Evolutionary conservation across 1,140 invertebrate species (phyloP).

Genomic region (Drosophila equinoxialis): DNA sequence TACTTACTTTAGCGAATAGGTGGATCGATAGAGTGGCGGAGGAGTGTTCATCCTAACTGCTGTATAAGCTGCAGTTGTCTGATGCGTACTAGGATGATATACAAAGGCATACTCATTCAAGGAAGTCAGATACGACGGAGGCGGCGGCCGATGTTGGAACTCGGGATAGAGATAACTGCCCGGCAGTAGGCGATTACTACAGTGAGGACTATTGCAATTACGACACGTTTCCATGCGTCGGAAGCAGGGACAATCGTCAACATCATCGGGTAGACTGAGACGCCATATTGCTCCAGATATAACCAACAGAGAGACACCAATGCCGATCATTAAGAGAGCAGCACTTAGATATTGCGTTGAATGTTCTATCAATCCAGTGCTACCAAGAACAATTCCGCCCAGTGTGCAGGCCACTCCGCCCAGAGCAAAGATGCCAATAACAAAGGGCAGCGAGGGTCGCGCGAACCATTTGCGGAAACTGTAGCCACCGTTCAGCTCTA

Average conservation of each 20-base stretch:
- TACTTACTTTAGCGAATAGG: slow-evolving; percentile 73
- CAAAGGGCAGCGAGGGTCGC: slow-evolving; percentile 75
- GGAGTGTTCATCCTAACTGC: slow-evolving; percentile 66
- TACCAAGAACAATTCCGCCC: slow-evolving; percentile 78
- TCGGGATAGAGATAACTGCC: slow-evolving; percentile 73
- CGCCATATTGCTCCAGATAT: slow-evolving; percentile 79
- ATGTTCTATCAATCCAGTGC: slow-evolving; percentile 76
- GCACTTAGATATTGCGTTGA: slow-evolving; percentile 80
- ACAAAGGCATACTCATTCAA: slow-evolving; percentile 73
- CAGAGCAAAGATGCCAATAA: slow-evolving; percentile 79
- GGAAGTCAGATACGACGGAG: slow-evolving; percentile 76
- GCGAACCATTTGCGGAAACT: slow-evolving; percentile 74
- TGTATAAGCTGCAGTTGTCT: slow-evolving; percentile 41
- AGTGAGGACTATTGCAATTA: slow-evolving; percentile 76
- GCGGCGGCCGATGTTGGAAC: slow-evolving; percentile 78
- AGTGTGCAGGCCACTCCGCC: slow-evolving; percentile 77
- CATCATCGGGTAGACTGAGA: slow-evolving; percentile 70
- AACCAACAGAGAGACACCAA: slow-evolving; percentile 74
- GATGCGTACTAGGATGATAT: slow-evolving; percentile 56
- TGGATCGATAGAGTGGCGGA: slow-evolving; percentile 76
- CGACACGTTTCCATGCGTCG: slow-evolving; percentile 72
- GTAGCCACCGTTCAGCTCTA: slow-evolving; percentile 28
- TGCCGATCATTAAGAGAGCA: slow-evolving; percentile 78
- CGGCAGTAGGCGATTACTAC: slow-evolving; percentile 64
- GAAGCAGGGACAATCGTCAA: slow-evolving; percentile 72